phyloP scores from a whole-genome alignment of 2,888 invertebrate species.

The Xanthorhoe spadicearia region DNA sequence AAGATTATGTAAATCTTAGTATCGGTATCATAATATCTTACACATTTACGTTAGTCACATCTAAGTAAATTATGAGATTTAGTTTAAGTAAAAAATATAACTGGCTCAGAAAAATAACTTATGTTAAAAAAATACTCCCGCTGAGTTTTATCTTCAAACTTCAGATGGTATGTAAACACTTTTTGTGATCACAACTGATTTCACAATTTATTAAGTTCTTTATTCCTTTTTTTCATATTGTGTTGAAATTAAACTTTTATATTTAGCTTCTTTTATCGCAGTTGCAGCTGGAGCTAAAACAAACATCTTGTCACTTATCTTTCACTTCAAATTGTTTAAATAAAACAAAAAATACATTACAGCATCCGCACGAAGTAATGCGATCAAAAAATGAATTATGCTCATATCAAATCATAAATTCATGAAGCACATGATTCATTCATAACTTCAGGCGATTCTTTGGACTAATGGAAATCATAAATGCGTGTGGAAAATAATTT shows the following conservation, averaged over 20 bases:
- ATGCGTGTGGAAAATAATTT: conserved; percentile 54
- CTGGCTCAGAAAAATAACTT: background rate
- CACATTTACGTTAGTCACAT: too few species aligned
- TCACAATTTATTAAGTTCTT: background rate
- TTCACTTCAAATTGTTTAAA: conserved; percentile 24
- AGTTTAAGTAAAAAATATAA: background rate
- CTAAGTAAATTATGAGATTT: background rate
- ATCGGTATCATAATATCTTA: too few species aligned
- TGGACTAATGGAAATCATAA: conserved; percentile 50
- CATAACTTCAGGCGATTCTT: conserved; percentile 54
- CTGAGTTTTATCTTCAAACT: background rate
- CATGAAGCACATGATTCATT: conserved; percentile 55
- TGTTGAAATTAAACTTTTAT: background rate
- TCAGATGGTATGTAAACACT: background rate
- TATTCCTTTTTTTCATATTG: background rate
- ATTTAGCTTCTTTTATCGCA: conserved; percentile 1
- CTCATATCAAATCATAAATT: conserved; percentile 45
- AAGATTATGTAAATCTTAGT: too few species aligned
- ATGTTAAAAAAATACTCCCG: background rate
- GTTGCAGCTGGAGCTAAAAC: conserved; percentile 5
- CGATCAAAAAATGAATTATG: conserved; percentile 39
- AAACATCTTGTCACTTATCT: conserved; percentile 13
- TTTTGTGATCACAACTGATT: background rate
- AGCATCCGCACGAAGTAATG: conserved; percentile 35
- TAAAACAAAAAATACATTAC: conserved; percentile 22